phyloP scores from a whole-genome alignment of 2,888 invertebrate species.

The Andrena fulva region DNA sequence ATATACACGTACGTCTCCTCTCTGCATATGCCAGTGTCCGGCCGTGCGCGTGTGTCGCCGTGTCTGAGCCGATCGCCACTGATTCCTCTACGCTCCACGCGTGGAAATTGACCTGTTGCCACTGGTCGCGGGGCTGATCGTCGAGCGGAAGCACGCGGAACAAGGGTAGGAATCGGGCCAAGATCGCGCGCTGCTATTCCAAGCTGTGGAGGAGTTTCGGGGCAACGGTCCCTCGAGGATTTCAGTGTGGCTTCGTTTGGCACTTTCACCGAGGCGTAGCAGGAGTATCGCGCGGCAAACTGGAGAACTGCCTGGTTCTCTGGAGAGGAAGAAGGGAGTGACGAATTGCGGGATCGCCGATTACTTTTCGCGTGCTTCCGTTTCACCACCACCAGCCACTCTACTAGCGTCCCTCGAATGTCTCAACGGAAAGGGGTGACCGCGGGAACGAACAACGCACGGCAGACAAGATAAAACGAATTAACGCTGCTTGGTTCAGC shows the following conservation, averaged over 20 bases:
- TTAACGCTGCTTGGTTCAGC: neutral
- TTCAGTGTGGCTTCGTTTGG: constrained; percentile 54
- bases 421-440: neutral
- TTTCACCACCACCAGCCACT: neutral
- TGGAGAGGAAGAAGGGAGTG: constrained; percentile 25
- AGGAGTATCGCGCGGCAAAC: constrained; percentile 38
- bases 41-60: constrained; percentile 4
- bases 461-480: constrained; percentile 10
- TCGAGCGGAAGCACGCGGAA: constrained; percentile 43
- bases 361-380: constrained; percentile 30
- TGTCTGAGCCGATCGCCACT: constrained; percentile 11
- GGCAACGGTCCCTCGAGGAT: constrained; percentile 29
- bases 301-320: constrained; percentile 42
- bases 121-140: constrained; percentile 18
- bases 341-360: neutral
- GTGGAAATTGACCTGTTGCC: constrained; percentile 36
- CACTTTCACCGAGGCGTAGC: constrained; percentile 60
- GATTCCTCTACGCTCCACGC: neutral
- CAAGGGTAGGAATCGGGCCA: neutral
- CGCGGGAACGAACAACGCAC: constrained; percentile 4
- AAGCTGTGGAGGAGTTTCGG: constrained; percentile 19
- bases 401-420: neutral
- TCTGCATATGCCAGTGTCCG: neutral
- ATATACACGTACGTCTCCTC: constrained; percentile 22
- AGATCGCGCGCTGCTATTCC: neutral